phyloP scores from a whole-genome alignment of 2,113 vertebrate genomes.

The Pogonocichla stellata region DNA sequence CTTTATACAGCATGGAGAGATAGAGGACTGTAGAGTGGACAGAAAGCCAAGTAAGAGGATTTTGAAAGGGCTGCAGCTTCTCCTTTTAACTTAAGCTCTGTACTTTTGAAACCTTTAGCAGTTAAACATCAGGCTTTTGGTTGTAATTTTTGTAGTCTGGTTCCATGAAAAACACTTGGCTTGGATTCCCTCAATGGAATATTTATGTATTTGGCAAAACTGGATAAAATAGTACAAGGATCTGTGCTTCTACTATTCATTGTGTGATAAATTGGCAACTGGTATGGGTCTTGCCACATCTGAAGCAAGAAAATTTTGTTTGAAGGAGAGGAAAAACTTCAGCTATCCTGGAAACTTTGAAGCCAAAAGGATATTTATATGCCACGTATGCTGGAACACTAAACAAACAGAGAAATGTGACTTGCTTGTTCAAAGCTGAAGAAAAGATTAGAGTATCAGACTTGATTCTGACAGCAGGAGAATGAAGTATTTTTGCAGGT shows the following conservation, averaged over 20 bases:
- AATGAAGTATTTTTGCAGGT: not conserved
- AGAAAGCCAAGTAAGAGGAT: not conserved
- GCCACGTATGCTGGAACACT: slow-evolving; percentile 46
- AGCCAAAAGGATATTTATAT: slow-evolving; percentile 41
- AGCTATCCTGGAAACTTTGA: slow-evolving; percentile 20
- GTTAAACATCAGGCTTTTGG: not conserved
- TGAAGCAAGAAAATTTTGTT: not conserved
- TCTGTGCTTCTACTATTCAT: not conserved
- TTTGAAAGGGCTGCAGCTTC: not conserved
- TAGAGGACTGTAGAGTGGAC: not conserved
- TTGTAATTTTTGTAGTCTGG: not conserved
- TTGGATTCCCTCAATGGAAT: not conserved
- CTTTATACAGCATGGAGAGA: not conserved
- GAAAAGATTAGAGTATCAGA: slow-evolving; percentile 11
- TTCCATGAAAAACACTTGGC: not conserved
- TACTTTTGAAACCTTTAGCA: not conserved
- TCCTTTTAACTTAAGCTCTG: not conserved
- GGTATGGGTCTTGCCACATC: not conserved
- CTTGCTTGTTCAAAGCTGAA: slow-evolving; percentile 48
- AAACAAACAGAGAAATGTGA: slow-evolving; percentile 38
- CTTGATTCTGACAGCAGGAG: not conserved
- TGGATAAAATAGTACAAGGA: not conserved
- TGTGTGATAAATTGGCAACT: not conserved
- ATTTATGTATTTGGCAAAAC: not conserved
- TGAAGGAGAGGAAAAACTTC: not conserved